Percentiles rank a stretch among this genome's conserved stretches.
Conservation (phyloP, 2,888 invertebrate species). For the Leptinotarsa juncta region DNA sequence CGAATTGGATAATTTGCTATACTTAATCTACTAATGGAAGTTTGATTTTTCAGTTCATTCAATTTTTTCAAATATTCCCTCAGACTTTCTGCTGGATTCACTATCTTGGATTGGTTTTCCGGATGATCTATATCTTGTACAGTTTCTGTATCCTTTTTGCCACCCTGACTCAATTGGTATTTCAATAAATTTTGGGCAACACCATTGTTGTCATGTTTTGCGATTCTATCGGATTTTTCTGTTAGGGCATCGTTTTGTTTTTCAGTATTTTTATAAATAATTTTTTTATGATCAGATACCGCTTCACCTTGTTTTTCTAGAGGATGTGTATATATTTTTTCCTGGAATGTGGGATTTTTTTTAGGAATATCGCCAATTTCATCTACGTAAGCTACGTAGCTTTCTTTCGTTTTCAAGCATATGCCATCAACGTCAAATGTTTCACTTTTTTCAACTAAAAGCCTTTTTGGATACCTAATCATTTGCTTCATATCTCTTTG, state of each 20-base stretch:
- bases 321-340: not conserved
- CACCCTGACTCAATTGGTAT: not conserved
- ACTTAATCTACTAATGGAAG: slow-evolving; percentile 24
- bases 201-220: too few relatives aligned
- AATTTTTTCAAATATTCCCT: slow-evolving; percentile 32
- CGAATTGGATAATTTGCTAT: not conserved
- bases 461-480: slow-evolving; percentile 35
- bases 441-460: slow-evolving; percentile 31
- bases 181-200: not conserved
- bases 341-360: not conserved
- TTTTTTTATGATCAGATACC: not conserved
- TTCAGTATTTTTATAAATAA: too few relatives aligned
- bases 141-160: not conserved
- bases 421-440: slow-evolving; percentile 43
- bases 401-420: slow-evolving; percentile 39
- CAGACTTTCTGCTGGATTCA: slow-evolving; percentile 22
- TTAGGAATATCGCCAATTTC: not conserved
- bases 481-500: not conserved
- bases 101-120: not conserved
- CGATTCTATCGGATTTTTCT: not conserved
- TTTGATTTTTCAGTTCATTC: slow-evolving; percentile 29
- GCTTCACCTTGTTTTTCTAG: not conserved
- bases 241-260: not conserved
- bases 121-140: not conserved
- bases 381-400: slow-evolving; percentile 10